Evolutionary conservation across 2,113 vertebrate species (phyloP), one percentile per base, ranked within the genome.

Genomic region (Petromus typicus): DNA sequence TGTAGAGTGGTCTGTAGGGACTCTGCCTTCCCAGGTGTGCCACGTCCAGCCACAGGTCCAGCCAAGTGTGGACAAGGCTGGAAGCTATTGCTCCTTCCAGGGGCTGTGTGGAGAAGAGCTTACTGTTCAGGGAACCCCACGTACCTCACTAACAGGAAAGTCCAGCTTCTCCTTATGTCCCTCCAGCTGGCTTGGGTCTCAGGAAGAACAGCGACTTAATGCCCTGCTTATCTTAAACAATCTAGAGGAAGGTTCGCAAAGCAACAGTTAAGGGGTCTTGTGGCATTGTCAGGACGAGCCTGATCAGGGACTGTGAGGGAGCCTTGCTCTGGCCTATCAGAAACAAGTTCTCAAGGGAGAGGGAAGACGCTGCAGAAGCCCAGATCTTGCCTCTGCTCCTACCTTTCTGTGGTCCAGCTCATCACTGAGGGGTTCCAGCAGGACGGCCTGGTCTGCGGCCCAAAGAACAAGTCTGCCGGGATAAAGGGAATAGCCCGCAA

Each of bases 391-490:
- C n/a, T n/a, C 75, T 40, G 43, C 56, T 34, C 48, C 34, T 37
- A 14, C 45, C 45, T 87, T 43, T 30, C 54, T 73, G 30, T 78
- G 14, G 40, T 25, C 45, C 22, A 14, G 69, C 13, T 48, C 43
- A 10, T 56, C 63, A 40, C 43, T 3, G 0, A 14, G 17, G 6
- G 25, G n/a, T n/a, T n/a, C n/a, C n/a, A n/a, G n/a, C 16, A 23
- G 78, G 48, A 57, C 67, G 43, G 27, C 27, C 64, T 23, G 20
- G 78, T 59, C 57, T 84, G 37, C 0, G 8, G 76, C 63, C 71
- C 80, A 56, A 13, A 43, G 66, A 43, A 48, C 81, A 71, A 88
- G 5, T 43, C n/a, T 71, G 54, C 88, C 34, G 89, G 61, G 82
- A 69, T 9, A 17, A 34, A 83, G 57, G 34, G 3, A 23, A 45